Evolutionary conservation across 2,113 vertebrate genomes (phyloP), one percentile per base, ranked within the genome.

Genomic region (Gulo gulo): DNA sequence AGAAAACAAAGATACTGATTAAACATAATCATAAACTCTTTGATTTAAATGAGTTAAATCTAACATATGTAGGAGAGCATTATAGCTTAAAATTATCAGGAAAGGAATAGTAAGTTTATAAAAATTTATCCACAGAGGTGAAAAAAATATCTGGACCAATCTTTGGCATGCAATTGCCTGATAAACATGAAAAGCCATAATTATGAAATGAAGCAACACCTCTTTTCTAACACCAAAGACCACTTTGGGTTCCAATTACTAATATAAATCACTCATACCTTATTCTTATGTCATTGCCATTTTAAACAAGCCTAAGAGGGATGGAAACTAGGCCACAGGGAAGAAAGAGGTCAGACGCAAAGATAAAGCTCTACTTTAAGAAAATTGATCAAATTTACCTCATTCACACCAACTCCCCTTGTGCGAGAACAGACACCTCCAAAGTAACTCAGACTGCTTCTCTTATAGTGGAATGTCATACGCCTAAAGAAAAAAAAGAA

Each of bases 341-440:
- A 74, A 93, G 73, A 61, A 88, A 79, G 50, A 86, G 45, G 61
- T 91, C 71, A 93, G 88, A 80, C 63, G 52, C n/a, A 84, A 79
- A 92, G 94, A 94, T 16, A 81, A 93, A 91, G 29, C 20, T 88
- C 65, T 57, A 79, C 74, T 93, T 95, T 87, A 86, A 67, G 91
- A 88, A 96, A 88, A 65, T 7, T 45, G 69, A 76, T 52, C 69
- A 98, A 96, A 90, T 84, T 99, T 98, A 99, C 99, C 99, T 99
- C 99, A 95, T 99, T 99, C 96, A 99, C 99, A 97, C 99, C 99
- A 52, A 99, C 99, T 89, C 99, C 99, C 97, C 99, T 99, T 94
- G 98, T 99, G 85, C 98, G 97, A 65, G 99, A 99, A 94, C 99
- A 99, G 97, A 99, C 99, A 80, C 99, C 99, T 97, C 99, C 99